phyloP scores from a whole-genome alignment of 2,888 invertebrate species.

The Scrobipalpa costella region DNA sequence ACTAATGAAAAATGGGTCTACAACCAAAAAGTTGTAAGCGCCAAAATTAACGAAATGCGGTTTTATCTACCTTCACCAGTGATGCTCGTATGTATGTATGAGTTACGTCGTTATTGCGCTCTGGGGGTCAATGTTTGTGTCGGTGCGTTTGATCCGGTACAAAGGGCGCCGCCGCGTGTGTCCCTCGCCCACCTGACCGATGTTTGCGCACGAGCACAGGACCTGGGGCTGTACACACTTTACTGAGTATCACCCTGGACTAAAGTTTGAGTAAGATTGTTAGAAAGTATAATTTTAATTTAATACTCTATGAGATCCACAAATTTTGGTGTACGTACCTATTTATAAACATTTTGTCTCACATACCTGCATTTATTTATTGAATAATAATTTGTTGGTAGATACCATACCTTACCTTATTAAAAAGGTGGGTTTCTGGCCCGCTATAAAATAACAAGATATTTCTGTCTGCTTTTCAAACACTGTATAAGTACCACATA shows the following conservation, averaged over 20 bases:
- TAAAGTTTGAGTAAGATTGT: no score
- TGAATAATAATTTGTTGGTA: no score
- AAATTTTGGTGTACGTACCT: no score
- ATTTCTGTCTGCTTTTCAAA: no score
- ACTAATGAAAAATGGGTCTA: neutral
- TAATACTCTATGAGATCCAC: no score
- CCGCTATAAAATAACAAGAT: no score
- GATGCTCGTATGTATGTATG: conserved; percentile 13
- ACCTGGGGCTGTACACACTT: conserved; percentile 1
- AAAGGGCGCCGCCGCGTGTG: conserved; percentile 76
- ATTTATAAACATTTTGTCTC: no score
- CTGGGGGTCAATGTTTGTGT: conserved; percentile 54
- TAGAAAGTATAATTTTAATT: no score
- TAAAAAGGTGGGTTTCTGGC: no score
- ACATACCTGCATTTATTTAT: no score
- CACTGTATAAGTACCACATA: no score
- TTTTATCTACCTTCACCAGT: neutral
- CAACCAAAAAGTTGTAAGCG: neutral
- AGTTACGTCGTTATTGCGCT: conserved; percentile 39
- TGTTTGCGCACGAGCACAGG: conserved; percentile 57
- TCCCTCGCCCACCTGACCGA: conserved; percentile 72
- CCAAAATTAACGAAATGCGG: neutral
- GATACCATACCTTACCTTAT: no score
- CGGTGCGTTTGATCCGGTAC: conserved; percentile 73
- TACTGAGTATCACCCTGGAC: neutral